Evolutionary conservation across 1,140 invertebrate genomes (phyloP).

Genomic region (Planococcus citri): DNA sequence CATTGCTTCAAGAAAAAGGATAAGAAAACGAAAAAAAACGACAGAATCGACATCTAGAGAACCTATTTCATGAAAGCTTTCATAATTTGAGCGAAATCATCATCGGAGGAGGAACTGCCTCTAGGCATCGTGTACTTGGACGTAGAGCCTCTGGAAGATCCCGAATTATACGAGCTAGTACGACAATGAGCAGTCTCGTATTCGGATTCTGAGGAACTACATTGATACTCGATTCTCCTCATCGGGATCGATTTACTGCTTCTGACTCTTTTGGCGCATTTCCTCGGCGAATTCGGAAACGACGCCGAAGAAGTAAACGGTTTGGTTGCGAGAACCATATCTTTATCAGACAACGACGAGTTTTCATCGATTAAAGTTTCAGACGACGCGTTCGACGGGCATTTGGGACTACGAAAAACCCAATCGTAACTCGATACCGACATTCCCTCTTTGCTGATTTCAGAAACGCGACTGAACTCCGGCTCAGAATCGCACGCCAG

Average conservation of each 20-base stretch:
- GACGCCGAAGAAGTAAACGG: not conserved
- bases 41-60: not conserved
- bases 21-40: not conserved
- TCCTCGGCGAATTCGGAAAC: not conserved
- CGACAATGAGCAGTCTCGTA: conserved; percentile 19
- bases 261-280: not conserved
- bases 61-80: not conserved
- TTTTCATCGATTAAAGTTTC: conserved; percentile 11
- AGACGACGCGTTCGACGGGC: not conserved
- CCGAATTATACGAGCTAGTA: not conserved
- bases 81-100: conserved; percentile 4
- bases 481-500: not conserved
- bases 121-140: conserved; percentile 1
- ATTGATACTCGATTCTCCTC: conserved; percentile 11
- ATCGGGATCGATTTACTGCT: conserved; percentile 16
- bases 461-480: not conserved
- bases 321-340: not conserved
- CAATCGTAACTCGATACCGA: conserved; percentile 10
- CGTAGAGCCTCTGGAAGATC: not conserved
- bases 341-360: not conserved
- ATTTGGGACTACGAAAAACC: not conserved
- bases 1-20: too few species aligned
- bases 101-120: not conserved
- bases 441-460: not conserved
- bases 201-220: conserved; percentile 27